A percentile compares a stretch with the other conserved stretches of the same genome.
These are phyloP conservation scores for Nephrotoma guestfalica DNA, from an alignment of 2,888 invertebrate genomes.

Conservation along the genomic window DNA sequence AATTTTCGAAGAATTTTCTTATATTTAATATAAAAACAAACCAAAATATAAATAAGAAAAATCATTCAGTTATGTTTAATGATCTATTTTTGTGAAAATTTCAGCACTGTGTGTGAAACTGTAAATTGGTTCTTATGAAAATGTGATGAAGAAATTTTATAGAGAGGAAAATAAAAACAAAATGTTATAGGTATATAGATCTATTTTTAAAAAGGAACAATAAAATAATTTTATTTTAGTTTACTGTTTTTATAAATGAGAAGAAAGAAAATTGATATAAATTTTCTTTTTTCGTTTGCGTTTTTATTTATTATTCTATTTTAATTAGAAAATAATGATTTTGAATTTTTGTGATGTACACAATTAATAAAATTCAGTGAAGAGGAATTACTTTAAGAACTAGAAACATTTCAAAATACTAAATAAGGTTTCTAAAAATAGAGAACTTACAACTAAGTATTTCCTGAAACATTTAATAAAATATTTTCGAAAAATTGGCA, in stretches of 20 bases:
- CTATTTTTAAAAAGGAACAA: background rate
- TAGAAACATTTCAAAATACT: no score
- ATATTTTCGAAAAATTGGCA: no score
- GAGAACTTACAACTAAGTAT: no score
- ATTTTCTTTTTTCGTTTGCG: background rate
- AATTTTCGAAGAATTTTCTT: background rate
- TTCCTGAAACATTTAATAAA: no score
- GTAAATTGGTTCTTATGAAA: background rate
- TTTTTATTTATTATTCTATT: background rate
- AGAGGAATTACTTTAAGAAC: background rate
- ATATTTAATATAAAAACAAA: no score
- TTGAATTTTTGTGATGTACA: background rate
- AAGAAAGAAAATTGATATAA: background rate
- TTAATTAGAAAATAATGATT: background rate
- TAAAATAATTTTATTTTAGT: background rate
- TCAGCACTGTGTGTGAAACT: background rate
- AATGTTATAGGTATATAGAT: background rate
- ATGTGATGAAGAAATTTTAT: background rate
- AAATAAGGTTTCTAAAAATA: no score
- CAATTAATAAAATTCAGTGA: background rate
- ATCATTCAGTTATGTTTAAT: background rate
- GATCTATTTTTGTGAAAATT: background rate
- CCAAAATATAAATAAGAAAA: background rate
- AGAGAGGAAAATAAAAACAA: background rate
- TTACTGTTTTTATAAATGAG: background rate